Evolutionary conservation across 2,888 invertebrate genomes (phyloP).

Genomic region (Azorinus chamasolen): DNA sequence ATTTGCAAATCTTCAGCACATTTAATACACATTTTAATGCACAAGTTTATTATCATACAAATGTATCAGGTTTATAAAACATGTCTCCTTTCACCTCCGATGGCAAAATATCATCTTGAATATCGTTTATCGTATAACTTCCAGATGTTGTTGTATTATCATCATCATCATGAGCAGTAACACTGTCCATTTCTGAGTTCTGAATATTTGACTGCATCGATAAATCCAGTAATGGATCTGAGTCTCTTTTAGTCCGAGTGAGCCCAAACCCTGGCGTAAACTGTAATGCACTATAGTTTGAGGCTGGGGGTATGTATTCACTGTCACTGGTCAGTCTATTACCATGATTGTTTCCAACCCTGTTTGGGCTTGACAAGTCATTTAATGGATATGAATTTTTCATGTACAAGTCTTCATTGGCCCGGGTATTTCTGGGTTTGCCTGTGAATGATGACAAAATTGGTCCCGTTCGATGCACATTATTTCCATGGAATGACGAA

Average conservation of each 20-base stretch:
- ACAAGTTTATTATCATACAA: conserved; percentile 44
- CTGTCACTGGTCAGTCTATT: conserved; percentile 39
- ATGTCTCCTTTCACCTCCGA: conserved; percentile 51
- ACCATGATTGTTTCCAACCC: conserved; percentile 21
- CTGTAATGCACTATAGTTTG: conserved; percentile 20
- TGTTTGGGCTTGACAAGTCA: conserved; percentile 61
- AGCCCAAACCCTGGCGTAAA: conserved; percentile 32
- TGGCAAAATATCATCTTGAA: conserved; percentile 65
- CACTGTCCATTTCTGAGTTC: conserved; percentile 48
- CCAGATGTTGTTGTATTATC: conserved; percentile 62
- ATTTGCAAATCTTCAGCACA: no score
- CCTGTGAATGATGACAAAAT: conserved; percentile 55
- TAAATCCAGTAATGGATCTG: conserved; percentile 38
- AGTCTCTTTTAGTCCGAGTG: conserved; percentile 31
- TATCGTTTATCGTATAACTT: conserved; percentile 74
- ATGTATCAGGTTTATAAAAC: conserved; percentile 66
- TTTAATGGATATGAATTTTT: conserved; percentile 54
- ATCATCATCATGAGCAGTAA: conserved; percentile 74
- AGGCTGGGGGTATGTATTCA: conserved; percentile 16
- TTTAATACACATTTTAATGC: no score
- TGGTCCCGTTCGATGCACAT: conserved; percentile 57
- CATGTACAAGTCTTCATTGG: conserved; percentile 30
- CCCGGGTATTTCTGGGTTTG: conserved; percentile 30
- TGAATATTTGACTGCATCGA: conserved; percentile 58
- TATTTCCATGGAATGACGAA: conserved; percentile 61